Percentiles rank a stretch among this genome's conserved stretches.
Conservation (phyloP, 1,140 invertebrate species). For the Drosophila novamexicana region DNA sequence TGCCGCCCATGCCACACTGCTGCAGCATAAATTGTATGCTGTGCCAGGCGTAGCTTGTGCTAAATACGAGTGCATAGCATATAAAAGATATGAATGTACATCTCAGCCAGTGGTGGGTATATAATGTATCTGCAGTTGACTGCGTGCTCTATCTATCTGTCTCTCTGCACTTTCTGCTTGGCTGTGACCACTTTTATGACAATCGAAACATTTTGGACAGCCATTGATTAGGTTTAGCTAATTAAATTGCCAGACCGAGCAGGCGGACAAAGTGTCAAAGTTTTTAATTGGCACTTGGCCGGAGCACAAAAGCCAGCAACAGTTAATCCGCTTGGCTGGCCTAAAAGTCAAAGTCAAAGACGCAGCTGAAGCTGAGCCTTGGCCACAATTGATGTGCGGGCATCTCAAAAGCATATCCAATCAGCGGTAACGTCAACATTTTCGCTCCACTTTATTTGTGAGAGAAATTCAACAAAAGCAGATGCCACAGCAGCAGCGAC, state of each 20-base stretch:
- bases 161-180: background rate
- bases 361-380: background rate
- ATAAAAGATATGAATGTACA: background rate
- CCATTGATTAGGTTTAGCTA: conserved; percentile 35
- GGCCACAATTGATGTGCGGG: conserved; percentile 30
- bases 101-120: background rate
- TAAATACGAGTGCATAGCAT: background rate
- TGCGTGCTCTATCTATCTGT: too few relatives aligned
- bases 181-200: background rate
- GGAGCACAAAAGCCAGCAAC: background rate
- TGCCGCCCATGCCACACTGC: background rate
- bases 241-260: conserved; percentile 38
- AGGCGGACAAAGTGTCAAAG: conserved; percentile 10
- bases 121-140: background rate
- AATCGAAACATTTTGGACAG: conserved; percentile 23
- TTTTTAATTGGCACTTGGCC: conserved; percentile 51
- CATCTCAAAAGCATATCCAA: conserved; percentile 44
- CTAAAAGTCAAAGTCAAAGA: background rate
- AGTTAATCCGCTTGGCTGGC: conserved; percentile 11
- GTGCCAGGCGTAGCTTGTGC: conserved; percentile 6
- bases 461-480: conserved; percentile 12
- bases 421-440: conserved; percentile 35
- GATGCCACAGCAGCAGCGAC: conserved; percentile 22
- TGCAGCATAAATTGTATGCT: conserved; percentile 52
- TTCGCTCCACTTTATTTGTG: conserved; percentile 27